A percentile compares a stretch with the other conserved stretches of the same genome.
Conservation (phyloP, 1,140 invertebrate species). For the Nixonia krombeini region DNA sequence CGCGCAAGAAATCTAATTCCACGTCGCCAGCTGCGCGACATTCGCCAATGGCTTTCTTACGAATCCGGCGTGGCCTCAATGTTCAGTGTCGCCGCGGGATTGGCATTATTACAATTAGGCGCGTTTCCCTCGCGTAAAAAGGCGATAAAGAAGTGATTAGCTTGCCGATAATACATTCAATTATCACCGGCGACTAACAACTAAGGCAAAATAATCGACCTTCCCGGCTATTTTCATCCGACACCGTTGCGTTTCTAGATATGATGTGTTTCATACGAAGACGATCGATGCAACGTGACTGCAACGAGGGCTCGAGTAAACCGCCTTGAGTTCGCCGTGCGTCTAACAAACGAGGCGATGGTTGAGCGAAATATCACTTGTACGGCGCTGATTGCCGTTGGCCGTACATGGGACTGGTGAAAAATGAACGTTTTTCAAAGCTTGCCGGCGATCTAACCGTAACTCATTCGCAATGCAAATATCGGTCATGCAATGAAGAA, state of each 20-base stretch:
- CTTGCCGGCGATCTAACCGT: constrained; percentile 24
- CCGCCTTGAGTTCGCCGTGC: constrained; percentile 20
- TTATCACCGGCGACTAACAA: too few species aligned
- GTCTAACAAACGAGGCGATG: constrained; percentile 22
- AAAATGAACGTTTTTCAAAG: constrained; percentile 23
- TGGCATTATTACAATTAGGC: too few species aligned
- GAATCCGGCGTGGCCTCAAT: not conserved
- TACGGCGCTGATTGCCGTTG: constrained; percentile 9
- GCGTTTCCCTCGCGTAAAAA: too few species aligned
- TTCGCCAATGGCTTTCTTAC: constrained; percentile 1
- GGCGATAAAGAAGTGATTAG: too few species aligned
- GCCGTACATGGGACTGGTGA: constrained; percentile 15
- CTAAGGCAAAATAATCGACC: too few species aligned
- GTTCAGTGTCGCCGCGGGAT: not conserved
- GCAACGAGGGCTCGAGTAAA: too few species aligned
- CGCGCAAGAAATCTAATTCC: not conserved
- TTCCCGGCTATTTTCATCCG: not conserved
- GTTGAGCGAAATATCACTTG: constrained; percentile 33
- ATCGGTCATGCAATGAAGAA: constrained; percentile 23
- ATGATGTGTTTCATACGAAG: constrained; percentile 10
- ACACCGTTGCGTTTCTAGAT: not conserved
- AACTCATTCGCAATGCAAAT: constrained; percentile 35
- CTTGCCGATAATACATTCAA: too few species aligned
- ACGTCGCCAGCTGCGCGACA: not conserved
- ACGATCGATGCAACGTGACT: constrained; percentile 18